A percentile compares a stretch with the other conserved stretches of the same genome.
Conservation (phyloP, 2,888 invertebrate genomes). For the Ectropis crepuscularia region DNA sequence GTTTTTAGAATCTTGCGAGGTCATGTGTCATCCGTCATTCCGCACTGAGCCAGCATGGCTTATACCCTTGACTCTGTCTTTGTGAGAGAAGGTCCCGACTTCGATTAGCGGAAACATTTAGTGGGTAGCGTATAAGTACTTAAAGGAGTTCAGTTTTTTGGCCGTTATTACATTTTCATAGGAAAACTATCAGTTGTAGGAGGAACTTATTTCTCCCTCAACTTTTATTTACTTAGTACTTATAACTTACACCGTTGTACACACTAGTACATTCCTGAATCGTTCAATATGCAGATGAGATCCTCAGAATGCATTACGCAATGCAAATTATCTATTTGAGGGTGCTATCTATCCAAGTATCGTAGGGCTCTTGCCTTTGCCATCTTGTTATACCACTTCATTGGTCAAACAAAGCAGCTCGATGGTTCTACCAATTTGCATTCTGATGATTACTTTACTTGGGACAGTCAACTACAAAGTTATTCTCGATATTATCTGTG, state of each 20-base stretch:
- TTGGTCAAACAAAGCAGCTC: conserved; percentile 42
- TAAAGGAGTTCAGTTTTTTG: no score
- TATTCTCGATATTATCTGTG: not conserved
- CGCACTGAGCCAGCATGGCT: no score
- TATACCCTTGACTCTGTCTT: no score
- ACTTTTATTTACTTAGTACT: not conserved
- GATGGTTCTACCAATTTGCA: conserved; percentile 37
- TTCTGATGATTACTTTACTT: conserved; percentile 27
- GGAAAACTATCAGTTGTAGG: no score
- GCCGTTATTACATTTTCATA: no score
- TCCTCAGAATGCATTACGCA: conserved; percentile 26
- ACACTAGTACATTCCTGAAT: conserved; percentile 8
- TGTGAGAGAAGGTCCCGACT: no score
- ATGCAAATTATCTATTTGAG: conserved; percentile 30
- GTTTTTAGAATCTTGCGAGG: no score
- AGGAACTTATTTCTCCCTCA: no score
- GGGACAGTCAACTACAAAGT: conserved; percentile 17
- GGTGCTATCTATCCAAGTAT: conserved; percentile 10
- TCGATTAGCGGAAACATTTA: no score
- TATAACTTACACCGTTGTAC: not conserved
- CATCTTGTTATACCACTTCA: conserved; percentile 41
- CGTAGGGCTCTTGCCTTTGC: conserved; percentile 20
- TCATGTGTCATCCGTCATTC: no score
- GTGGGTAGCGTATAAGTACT: no score
- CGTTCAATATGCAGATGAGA: conserved; percentile 29